Evolutionary conservation across 2,888 invertebrate species (phyloP).

Genomic region (Tetanocera ferruginea): DNA sequence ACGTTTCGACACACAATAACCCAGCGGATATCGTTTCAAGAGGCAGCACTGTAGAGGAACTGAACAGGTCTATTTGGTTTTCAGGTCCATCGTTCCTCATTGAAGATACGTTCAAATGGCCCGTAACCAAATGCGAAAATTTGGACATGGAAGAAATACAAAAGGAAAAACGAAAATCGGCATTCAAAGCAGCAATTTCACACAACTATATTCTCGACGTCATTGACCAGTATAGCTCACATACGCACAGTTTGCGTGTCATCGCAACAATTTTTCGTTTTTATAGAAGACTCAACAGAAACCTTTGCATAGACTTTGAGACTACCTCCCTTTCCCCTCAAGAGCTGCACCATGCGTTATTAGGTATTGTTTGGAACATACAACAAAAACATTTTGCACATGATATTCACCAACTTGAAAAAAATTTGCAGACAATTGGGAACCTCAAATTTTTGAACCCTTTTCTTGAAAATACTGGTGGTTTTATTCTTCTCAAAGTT

Average conservation of each 20-base stretch:
- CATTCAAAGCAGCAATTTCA: not conserved
- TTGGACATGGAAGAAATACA: not conserved
- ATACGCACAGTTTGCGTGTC: too few relatives aligned
- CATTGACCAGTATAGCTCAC: too few relatives aligned
- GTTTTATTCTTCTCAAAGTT: constrained; percentile 40
- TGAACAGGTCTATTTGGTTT: constrained; percentile 39
- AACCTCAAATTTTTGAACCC: too few relatives aligned
- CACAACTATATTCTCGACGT: too few relatives aligned
- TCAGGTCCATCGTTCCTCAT: constrained; percentile 30
- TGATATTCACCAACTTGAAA: constrained; percentile 31
- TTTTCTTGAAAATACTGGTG: constrained; percentile 31
- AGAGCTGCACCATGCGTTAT: not conserved
- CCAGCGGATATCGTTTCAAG: constrained; percentile 37
- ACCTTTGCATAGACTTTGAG: not conserved
- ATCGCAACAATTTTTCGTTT: not conserved
- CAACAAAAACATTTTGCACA: constrained; percentile 37
- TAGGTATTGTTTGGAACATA: constrained; percentile 16
- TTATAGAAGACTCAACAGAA: not conserved
- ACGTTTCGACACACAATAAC: constrained; percentile 21
- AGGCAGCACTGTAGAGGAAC: constrained; percentile 33
- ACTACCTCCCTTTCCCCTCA: not conserved
- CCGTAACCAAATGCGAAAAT: not conserved
- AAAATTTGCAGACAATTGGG: not conserved
- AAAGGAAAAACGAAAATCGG: not conserved
- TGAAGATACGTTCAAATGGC: not conserved